Evolutionary conservation across 2,888 invertebrate species (phyloP).

Genomic region (Ophion slaviceki): DNA sequence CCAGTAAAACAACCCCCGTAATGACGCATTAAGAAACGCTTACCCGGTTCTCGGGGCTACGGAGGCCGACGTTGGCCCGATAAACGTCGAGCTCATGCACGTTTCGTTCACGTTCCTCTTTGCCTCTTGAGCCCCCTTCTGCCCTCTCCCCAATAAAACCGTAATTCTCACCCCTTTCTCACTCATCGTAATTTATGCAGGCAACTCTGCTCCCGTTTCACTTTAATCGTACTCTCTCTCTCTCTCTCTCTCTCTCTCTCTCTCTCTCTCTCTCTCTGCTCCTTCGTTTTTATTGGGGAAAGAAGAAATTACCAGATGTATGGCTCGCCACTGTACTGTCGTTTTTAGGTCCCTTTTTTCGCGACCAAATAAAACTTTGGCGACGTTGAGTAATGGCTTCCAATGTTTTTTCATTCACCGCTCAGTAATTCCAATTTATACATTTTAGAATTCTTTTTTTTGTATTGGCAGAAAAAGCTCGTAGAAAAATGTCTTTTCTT

Average conservation of each 20-base stretch:
- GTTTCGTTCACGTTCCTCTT: slow-evolving; percentile 52
- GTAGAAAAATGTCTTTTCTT: not conserved
- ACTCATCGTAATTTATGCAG: slow-evolving; percentile 49
- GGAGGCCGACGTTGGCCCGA: slow-evolving; percentile 57
- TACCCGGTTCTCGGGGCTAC: slow-evolving; percentile 57
- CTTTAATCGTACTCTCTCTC: slow-evolving; percentile 33
- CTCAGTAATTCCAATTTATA: no score
- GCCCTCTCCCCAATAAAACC: slow-evolving; percentile 2
- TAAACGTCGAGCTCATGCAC: slow-evolving; percentile 62
- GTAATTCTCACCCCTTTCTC: slow-evolving; percentile 27
- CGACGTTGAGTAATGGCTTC: not conserved
- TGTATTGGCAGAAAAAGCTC: not conserved
- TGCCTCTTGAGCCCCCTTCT: slow-evolving; percentile 30
- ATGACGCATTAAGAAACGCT: slow-evolving; percentile 70
- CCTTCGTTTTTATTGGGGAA: slow-evolving; percentile 11
- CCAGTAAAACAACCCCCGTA: slow-evolving; percentile 69
- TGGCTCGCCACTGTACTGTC: not conserved
- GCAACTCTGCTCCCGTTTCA: slow-evolving; percentile 30
- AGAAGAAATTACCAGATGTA: not conserved
- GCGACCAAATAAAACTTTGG: not conserved
- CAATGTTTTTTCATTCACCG: not conserved
- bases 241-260: not conserved
- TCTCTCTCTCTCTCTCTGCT: slow-evolving; percentile 17
- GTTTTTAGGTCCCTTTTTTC: not conserved
- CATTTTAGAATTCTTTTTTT: no score